A percentile compares a stretch with the other conserved stretches of the same genome.
These are phyloP conservation scores for Sceloporus undulatus DNA, from an alignment of 2,113 vertebrate genomes.

Conservation along the genomic window DNA sequence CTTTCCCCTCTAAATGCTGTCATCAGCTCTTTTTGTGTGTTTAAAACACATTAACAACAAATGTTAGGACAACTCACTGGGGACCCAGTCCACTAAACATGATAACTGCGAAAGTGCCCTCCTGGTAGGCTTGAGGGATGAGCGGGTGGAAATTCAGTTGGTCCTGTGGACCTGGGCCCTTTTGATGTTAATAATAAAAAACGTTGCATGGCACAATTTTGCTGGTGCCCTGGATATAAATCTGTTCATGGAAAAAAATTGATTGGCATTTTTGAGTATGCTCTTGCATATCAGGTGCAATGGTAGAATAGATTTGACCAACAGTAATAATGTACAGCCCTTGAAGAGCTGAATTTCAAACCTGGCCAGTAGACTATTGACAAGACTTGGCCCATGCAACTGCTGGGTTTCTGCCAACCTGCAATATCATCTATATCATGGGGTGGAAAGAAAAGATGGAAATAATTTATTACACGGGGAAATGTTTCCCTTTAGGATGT, in stretches of 20 bases:
- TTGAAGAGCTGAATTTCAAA: neutral
- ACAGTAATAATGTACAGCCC: neutral
- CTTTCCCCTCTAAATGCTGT: neutral
- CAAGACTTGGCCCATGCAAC: neutral
- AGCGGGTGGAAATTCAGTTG: too few species aligned
- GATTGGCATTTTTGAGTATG: neutral
- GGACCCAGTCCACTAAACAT: neutral
- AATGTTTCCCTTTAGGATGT: neutral
- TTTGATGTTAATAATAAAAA: neutral
- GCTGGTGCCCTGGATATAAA: neutral
- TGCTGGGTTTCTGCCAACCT: neutral
- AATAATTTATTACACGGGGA: neutral
- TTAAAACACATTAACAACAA: neutral
- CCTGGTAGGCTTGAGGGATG: neutral
- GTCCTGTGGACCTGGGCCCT: neutral
- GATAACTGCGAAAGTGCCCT: fast-evolving
- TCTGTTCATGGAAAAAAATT: neutral
- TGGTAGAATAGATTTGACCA: neutral
- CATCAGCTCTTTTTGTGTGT: neutral
- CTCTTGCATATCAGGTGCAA: neutral
- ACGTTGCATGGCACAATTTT: neutral
- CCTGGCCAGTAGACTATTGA: neutral
- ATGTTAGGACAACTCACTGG: slow-evolving; percentile 27
- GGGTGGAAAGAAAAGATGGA: neutral
- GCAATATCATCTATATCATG: neutral